These are phyloP conservation scores for Onthophagus taurus DNA, from an alignment of 1,140 invertebrate species.

Conservation along the genomic window DNA sequence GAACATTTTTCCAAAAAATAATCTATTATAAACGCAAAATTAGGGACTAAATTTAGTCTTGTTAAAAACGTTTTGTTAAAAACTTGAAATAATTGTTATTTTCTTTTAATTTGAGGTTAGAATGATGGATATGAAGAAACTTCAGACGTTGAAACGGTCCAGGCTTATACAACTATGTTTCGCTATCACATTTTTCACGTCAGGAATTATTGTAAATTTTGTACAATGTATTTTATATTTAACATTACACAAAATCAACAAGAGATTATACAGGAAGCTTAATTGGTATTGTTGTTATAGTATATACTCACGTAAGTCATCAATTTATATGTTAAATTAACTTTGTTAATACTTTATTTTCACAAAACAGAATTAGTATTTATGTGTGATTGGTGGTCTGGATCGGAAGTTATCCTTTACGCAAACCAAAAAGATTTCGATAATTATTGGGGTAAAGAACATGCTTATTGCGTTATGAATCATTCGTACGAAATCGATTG, in stretches of 20 bases:
- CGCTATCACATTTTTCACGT: constrained; percentile 81
- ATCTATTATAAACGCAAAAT: no score
- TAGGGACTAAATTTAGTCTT: no score
- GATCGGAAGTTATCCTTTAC: constrained; percentile 61
- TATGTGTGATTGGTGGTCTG: constrained; percentile 88
- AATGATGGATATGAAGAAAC: constrained; percentile 12
- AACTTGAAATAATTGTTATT: no score
- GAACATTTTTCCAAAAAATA: no score
- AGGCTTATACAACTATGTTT: constrained; percentile 66
- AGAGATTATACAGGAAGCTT: constrained; percentile 72
- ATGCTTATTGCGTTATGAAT: constrained; percentile 87
- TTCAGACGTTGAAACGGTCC: constrained; percentile 50
- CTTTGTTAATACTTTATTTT: constrained; percentile 18
- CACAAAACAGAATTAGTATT: constrained; percentile 73
- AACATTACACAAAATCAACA: constrained; percentile 63
- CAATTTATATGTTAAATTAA: constrained; percentile 16
- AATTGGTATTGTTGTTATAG: constrained; percentile 88
- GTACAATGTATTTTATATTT: constrained; percentile 69
- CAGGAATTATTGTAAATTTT: constrained; percentile 78
- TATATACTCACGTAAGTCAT: constrained; percentile 80
- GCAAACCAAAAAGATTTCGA: constrained; percentile 69
- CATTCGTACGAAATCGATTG: constrained; percentile 94
- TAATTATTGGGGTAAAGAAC: constrained; percentile 77
- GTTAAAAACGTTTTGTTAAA: no score
- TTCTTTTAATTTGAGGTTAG: no score